phyloP scores from a whole-genome alignment of 2,888 invertebrate species.

The Prosapia bicincta region DNA sequence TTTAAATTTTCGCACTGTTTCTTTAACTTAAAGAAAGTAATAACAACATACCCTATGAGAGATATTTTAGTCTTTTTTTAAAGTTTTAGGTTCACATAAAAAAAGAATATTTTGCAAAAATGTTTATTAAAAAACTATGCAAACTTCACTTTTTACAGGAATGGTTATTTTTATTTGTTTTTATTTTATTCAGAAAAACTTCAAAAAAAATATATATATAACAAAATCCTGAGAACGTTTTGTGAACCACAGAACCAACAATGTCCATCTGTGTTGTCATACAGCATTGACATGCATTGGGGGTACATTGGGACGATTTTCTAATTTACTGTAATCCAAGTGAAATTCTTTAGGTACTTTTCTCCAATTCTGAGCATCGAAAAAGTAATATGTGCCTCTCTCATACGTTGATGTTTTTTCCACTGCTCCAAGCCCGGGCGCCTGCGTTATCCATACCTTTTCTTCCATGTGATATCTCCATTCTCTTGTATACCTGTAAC shows the following conservation, averaged over 20 bases:
- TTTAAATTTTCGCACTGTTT: constrained; percentile 21
- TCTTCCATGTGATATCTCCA: constrained; percentile 99
- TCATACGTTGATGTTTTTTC: constrained; percentile 97
- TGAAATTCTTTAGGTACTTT: constrained; percentile 99
- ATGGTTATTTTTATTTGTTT: constrained; percentile 19
- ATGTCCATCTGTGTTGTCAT: constrained; percentile 33
- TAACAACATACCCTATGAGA: constrained; percentile 24
- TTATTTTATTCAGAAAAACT: constrained; percentile 3
- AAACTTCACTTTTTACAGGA: constrained; percentile 22
- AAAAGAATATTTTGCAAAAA: constrained; percentile 17
- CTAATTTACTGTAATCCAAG: constrained; percentile 98
- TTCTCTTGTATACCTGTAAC: constrained; percentile 91
- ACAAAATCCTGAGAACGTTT: constrained; percentile 29
- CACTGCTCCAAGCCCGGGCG: constrained; percentile 89
- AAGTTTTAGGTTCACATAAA: constrained; percentile 17
- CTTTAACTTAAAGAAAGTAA: constrained; percentile 29
- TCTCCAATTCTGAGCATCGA: constrained; percentile 98
- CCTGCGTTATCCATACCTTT: constrained; percentile 98
- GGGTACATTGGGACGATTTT: constrained; percentile 82
- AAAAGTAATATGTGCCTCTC: constrained; percentile 98
- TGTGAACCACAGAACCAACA: constrained; percentile 20
- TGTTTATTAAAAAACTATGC: constrained; percentile 24
- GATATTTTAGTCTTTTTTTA: constrained; percentile 16
- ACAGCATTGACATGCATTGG: constrained; percentile 43
- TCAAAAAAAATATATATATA: constrained; percentile 11